A percentile compares a stretch with the other conserved stretches of the same genome.
Evolutionary conservation across 2,113 vertebrate species (phyloP).

Genomic region (Xenopus laevis): DNA sequence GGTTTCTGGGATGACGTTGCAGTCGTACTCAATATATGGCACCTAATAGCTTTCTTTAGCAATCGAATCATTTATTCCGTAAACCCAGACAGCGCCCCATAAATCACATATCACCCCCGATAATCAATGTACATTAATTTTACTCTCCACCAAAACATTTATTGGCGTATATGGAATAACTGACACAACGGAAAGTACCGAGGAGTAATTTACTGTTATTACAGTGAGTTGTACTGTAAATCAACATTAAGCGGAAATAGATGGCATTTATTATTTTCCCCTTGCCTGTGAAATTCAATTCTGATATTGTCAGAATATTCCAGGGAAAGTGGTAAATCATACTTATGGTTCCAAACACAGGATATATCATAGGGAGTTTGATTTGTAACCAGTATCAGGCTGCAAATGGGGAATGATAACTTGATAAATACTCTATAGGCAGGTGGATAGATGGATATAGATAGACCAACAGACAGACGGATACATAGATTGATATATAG

Average conservation of each 20-base stretch:
- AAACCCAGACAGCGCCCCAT: conserved; percentile 15
- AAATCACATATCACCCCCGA: conserved; percentile 26
- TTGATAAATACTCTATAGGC: no score
- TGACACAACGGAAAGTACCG: conserved; percentile 16
- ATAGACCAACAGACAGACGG: no score
- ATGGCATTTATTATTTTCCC: conserved; percentile 43
- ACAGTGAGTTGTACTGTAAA: conserved; percentile 37
- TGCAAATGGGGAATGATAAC: no score
- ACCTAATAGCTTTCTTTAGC: conserved; percentile 22
- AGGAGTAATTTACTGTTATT: conserved; percentile 33
- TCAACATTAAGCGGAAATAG: conserved; percentile 43
- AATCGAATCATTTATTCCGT: conserved; percentile 18
- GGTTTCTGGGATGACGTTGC: background rate
- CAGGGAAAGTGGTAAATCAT: conserved; percentile 33
- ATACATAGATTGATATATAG: no score
- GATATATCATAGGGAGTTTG: background rate
- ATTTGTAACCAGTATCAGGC: no score
- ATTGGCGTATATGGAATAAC: conserved; percentile 30
- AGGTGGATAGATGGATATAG: no score
- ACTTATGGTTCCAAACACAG: conserved; percentile 14
- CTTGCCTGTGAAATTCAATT: conserved; percentile 43
- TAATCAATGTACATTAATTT: conserved; percentile 41
- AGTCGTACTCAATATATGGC: background rate
- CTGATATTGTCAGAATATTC: conserved; percentile 43
- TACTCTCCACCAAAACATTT: conserved; percentile 38